These are phyloP conservation scores for Epinotia nisella DNA, from an alignment of 2,888 invertebrate species.

Conservation along the genomic window DNA sequence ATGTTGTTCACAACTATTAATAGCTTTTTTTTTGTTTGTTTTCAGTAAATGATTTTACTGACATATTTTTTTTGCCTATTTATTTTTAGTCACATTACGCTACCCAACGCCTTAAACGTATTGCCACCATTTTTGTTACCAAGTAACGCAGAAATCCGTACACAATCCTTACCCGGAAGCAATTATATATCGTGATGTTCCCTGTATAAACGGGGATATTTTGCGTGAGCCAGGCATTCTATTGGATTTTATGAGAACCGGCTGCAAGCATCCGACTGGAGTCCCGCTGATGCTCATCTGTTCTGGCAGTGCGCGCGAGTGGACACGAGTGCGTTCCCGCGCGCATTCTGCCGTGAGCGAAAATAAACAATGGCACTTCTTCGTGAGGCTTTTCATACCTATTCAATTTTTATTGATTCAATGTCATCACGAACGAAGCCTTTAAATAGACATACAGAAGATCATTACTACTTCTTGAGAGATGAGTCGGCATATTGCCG, in stretches of 20 bases:
- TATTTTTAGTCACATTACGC: too few species aligned
- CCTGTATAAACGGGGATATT: background rate
- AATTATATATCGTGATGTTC: background rate
- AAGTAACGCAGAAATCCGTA: background rate
- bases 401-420: too few species aligned
- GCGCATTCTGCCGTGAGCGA: background rate
- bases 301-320: slow-evolving; percentile 36
- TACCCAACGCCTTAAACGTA: too few species aligned
- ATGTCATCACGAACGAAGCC: background rate
- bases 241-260: slow-evolving; percentile 20
- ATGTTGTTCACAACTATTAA: too few species aligned
- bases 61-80: too few species aligned
- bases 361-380: slow-evolving; percentile 16
- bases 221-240: background rate
- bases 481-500: background rate
- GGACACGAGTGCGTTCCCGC: background rate
- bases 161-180: background rate
- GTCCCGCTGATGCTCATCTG: slow-evolving; percentile 22
- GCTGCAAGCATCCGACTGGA: slow-evolving; percentile 21
- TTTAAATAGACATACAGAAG: background rate
- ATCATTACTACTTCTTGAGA: too few species aligned
- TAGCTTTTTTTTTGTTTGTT: too few species aligned
- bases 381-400: background rate
- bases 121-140: too few species aligned
- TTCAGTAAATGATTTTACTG: too few species aligned